These are phyloP conservation scores for Ifrita kowaldi DNA, from an alignment of 2,113 vertebrate species.

Conservation along the genomic window DNA sequence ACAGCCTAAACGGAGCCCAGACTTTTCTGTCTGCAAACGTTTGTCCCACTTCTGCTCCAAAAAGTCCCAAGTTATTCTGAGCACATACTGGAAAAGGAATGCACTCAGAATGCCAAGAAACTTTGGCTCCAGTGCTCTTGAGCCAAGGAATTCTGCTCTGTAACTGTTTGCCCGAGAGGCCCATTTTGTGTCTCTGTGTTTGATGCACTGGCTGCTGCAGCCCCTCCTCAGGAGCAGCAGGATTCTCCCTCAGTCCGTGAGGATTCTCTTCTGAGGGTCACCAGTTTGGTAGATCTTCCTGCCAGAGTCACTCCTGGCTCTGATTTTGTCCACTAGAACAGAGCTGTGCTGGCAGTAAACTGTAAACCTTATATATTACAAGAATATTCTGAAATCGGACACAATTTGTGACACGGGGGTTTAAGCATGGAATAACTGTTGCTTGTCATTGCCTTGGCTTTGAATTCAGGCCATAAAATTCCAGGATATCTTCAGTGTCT, in stretches of 20 bases:
- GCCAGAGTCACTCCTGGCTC: background rate
- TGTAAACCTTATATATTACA: background rate
- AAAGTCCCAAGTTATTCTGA: slow-evolving; percentile 51
- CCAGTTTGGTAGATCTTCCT: background rate
- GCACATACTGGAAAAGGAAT: slow-evolving; percentile 55
- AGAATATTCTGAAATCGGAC: background rate
- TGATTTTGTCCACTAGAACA: background rate
- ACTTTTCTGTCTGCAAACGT: background rate
- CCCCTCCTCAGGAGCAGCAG: background rate
- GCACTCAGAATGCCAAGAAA: slow-evolving; percentile 43
- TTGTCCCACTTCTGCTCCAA: slow-evolving; percentile 42
- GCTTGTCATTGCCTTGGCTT: background rate
- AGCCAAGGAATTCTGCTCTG: slow-evolving; percentile 40
- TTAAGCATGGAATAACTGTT: background rate
- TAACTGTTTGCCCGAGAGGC: background rate
- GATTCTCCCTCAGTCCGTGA: rapidly evolving
- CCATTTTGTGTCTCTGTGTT: background rate
- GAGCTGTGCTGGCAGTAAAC: background rate
- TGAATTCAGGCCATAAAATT: background rate
- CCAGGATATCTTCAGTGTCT: background rate
- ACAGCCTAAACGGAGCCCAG: background rate
- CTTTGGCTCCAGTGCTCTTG: background rate
- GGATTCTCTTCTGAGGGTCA: background rate
- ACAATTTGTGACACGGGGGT: background rate
- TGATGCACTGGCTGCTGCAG: background rate